Conservation (phyloP, 2,113 vertebrate species). For the Zapus hudsonius region DNA sequence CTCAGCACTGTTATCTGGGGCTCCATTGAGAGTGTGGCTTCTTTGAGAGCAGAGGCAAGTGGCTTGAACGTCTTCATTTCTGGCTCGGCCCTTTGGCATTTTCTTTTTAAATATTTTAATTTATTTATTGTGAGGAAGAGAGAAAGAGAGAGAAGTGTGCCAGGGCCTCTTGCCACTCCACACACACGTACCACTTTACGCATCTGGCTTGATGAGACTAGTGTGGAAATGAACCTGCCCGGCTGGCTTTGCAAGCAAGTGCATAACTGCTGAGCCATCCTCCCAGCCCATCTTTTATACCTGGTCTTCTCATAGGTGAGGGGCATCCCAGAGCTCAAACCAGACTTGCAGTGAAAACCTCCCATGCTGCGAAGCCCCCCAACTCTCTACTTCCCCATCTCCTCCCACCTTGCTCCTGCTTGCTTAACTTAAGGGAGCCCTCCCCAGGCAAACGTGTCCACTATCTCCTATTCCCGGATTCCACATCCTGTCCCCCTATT, state of each 20-base stretch:
- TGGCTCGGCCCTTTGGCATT: neutral
- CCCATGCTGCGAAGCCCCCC: neutral
- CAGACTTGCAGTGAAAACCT: neutral
- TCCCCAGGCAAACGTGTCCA: neutral
- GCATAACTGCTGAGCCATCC: no score
- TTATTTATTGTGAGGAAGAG: no score
- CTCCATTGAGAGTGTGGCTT: neutral
- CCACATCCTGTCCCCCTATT: neutral
- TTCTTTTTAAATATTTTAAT: no score
- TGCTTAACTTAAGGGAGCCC: neutral
- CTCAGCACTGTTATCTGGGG: neutral
- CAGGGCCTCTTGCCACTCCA: no score
- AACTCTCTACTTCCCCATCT: no score
- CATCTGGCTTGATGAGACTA: no score
- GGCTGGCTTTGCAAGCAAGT: no score
- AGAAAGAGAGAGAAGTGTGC: no score
- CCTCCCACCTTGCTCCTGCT: neutral
- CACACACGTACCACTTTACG: no score
- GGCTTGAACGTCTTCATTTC: neutral
- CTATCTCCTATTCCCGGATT: rapidly evolving
- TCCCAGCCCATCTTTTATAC: no score
- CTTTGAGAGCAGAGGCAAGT: rapidly evolving
- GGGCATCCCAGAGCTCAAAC: neutral
- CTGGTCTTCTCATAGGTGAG: no score
- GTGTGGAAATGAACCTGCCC: no score